These are phyloP conservation scores for Cybosia mesomella DNA, from an alignment of 2,888 invertebrate genomes.

Conservation along the genomic window DNA sequence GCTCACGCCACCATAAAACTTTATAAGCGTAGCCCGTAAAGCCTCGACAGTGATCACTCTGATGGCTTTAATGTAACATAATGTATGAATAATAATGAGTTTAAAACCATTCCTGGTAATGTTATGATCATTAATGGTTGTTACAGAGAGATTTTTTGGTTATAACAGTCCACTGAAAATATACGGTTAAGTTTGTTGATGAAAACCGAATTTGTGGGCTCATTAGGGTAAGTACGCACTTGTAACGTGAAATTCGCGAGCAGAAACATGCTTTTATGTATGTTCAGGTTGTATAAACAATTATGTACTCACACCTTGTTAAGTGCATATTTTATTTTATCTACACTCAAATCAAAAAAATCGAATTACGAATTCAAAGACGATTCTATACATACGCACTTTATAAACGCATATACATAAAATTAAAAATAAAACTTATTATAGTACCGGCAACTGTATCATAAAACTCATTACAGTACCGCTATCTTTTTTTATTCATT, in stretches of 20 bases:
- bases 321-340: not conserved
- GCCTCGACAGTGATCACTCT: conserved; percentile 16
- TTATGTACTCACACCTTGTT: not conserved
- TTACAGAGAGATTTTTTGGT: conserved; percentile 3
- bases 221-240: not conserved
- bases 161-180: not conserved
- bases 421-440: no score
- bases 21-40: conserved; percentile 32
- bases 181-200: conserved; percentile 7
- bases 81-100: conserved; percentile 39
- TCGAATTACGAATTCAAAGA: no score
- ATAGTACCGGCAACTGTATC: no score
- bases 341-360: no score
- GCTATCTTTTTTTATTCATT: no score
- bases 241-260: not conserved
- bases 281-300: not conserved
- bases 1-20: conserved; percentile 25
- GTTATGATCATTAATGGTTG: conserved; percentile 14
- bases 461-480: no score
- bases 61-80: conserved; percentile 15
- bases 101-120: conserved; percentile 26
- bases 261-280: not conserved
- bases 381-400: no score
- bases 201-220: conserved; percentile 5
- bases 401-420: no score